Conservation (phyloP, 37 sponge, comb jelly and placozoan genomes). For the Tethya wilhelma region DNA sequence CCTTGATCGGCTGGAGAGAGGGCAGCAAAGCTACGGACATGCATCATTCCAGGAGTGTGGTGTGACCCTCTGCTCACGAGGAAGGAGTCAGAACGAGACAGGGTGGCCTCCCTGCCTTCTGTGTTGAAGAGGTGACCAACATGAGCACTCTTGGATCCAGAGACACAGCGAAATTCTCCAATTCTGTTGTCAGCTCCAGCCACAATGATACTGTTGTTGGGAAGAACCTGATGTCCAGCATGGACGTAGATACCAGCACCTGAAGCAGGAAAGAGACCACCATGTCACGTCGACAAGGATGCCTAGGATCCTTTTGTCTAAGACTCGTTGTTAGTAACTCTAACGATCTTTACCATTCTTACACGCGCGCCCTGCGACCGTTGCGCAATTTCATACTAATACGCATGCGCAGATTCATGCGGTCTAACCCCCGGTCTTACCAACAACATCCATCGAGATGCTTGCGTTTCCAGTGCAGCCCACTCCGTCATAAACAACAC, state of each 20-base stretch:
- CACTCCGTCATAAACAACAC: not conserved
- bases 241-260: conserved; percentile 5
- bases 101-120: not conserved
- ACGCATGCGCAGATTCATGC: too few species aligned
- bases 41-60: not conserved
- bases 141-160: not conserved
- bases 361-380: too few species aligned
- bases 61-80: not conserved
- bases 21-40: not conserved
- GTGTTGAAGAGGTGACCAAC: conserved; percentile 1
- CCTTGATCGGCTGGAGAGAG: not conserved
- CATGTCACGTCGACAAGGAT: too few species aligned
- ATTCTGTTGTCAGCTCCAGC: not conserved
- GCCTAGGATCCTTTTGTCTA: too few species aligned
- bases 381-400: too few species aligned
- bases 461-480: not conserved
- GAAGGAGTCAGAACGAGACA: not conserved
- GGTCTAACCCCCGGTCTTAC: not conserved
- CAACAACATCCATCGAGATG: not conserved
- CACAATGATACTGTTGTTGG: not conserved
- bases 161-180: not conserved
- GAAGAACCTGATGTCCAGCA: not conserved
- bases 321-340: too few species aligned
- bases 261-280: too few species aligned
- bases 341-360: too few species aligned